Evolutionary conservation across 2,797 vertebrate species (phyloP), one percentile per base, ranked within the genome.

Genomic region (Melanotaenia maccullochi): DNA sequence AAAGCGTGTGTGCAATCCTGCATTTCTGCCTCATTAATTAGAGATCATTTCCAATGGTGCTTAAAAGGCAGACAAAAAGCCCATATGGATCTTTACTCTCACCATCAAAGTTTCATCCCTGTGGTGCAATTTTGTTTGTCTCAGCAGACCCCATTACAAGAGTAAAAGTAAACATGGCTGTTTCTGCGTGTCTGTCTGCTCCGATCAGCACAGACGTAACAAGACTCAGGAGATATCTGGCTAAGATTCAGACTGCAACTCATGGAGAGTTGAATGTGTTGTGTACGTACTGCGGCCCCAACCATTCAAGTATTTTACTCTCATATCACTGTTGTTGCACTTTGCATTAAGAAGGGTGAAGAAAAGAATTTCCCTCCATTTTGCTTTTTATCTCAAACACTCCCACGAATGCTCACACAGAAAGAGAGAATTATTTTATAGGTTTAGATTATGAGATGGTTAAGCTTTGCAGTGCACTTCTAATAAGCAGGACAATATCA

Each of bases 191-290:
- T 71, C 42, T 20, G 76, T 70, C 75, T 64, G 51, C 5, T 75
- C 16, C 6, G 49, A 81, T 81, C 80, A 75, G 80, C 78, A 1
- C 51, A 2, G 14, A 62, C 42, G 22, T 88, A 92, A 91, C 69
- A 80, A 89, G 89, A 70, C 87, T 77, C 90, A 0, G 72, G 91
- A 92, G 90, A 84, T 60, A 69, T 71, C 60, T 6, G 49, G 61
- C 63, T 13, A 20, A 69, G 65, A 82, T 52, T 72, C 49, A 79
- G 73, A 79, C 68, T 22, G 78, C 75, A 36, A n/a, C 52, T 24
- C 35, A 3, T 11, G 24, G 3, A 32, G 49, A 60, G 33, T 47
- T 30, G 74, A 9, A 47, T 32, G 13, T 22, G 58, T 60, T 20
- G 18, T 52, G 65, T 69, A 30, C 28, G 30, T 57, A 18, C 64